These are phyloP conservation scores for Pammene fasciana DNA, from an alignment of 2,888 invertebrate genomes.

Conservation along the genomic window DNA sequence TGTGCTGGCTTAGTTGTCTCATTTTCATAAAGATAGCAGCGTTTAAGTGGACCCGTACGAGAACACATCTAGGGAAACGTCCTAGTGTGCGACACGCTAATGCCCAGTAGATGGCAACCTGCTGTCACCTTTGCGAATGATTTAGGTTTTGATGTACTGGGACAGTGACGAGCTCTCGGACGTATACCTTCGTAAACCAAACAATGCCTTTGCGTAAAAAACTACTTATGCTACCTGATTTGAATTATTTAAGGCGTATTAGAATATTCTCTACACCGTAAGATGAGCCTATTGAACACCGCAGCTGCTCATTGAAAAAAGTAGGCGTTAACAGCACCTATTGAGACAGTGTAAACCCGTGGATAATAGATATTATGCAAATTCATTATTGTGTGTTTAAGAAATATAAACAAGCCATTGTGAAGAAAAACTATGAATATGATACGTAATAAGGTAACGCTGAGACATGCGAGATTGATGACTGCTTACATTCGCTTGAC, in stretches of 20 bases:
- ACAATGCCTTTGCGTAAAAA: conserved; percentile 34
- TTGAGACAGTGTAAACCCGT: conserved; percentile 40
- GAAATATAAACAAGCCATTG: conserved; percentile 37
- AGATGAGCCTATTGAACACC: conserved; percentile 32
- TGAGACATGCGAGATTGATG: conserved; percentile 34
- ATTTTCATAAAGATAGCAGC: conserved; percentile 24
- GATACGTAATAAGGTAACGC: conserved; percentile 31
- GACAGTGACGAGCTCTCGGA: no score
- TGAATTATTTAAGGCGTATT: conserved; percentile 41
- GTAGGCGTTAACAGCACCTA: conserved; percentile 42
- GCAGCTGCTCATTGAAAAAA: conserved; percentile 38
- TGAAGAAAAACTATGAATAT: conserved; percentile 37
- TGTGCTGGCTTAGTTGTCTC: neutral
- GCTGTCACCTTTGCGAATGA: neutral
- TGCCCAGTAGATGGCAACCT: no score
- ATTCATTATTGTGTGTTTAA: conserved; percentile 35
- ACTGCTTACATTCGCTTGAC: conserved; percentile 39
- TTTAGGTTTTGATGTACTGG: no score
- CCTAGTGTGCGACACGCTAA: no score
- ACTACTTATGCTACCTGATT: conserved; percentile 41
- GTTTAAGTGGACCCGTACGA: conserved; percentile 13
- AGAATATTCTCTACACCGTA: conserved; percentile 26
- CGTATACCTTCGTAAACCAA: neutral
- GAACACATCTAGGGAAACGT: conserved; percentile 6
- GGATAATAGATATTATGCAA: conserved; percentile 38